Evolutionary conservation across 2,797 vertebrate genomes (phyloP).

Genomic region (Eulemur rubriventer): DNA sequence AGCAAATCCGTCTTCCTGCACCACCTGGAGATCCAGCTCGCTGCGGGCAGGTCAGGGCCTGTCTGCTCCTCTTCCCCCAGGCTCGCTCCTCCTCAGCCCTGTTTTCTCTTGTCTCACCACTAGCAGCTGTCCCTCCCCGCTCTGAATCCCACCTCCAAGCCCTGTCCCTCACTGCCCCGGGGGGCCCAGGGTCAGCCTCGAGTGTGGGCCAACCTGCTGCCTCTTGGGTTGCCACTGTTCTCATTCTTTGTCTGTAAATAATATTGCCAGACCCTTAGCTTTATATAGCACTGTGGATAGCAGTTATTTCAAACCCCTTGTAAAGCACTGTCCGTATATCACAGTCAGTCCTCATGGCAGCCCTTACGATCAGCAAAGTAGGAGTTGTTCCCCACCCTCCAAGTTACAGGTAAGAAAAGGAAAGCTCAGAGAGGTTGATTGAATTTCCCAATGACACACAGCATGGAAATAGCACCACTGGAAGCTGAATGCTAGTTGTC

Average conservation of each 20-base stretch:
- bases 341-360: neutral
- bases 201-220: too few relatives aligned
- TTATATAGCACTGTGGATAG: neutral
- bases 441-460: neutral
- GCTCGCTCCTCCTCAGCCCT: neutral
- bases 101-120: neutral
- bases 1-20: slow-evolving; percentile 91
- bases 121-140: too few relatives aligned
- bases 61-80: neutral
- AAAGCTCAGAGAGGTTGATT: neutral
- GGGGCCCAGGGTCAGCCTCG: fast-evolving
- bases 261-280: neutral
- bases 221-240: neutral
- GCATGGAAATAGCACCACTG: fast-evolving
- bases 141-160: fast-evolving
- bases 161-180: neutral
- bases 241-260: neutral
- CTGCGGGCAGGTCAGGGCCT: slow-evolving; percentile 53
- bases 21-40: slow-evolving; percentile 89
- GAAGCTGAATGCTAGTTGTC: neutral
- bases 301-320: neutral
- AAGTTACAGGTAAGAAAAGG: neutral
- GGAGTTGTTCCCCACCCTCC: neutral
- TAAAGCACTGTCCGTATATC: neutral
- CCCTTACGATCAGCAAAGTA: neutral